Evolutionary conservation across 2,797 vertebrate species (phyloP), one percentile per base, ranked within the genome.

Genomic region (Rallus crepitans): DNA sequence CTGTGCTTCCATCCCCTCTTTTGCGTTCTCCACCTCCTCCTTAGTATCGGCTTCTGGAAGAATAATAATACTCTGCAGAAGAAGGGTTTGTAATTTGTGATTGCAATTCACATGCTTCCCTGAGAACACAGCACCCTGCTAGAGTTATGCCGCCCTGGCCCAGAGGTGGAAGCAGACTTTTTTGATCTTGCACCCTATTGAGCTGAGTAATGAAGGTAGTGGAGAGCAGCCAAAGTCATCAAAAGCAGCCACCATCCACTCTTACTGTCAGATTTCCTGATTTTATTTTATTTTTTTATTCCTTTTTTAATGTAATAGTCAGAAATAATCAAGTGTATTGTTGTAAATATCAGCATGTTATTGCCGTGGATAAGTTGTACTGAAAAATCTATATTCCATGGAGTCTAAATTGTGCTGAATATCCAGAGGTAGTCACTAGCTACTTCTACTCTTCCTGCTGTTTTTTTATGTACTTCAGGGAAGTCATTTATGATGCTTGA

Each of bases 261-360:
- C 52, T 45, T 69, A 37, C 76, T 66, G 33, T 63, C 56, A 65
- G 35, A 37, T 84, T 83, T 82, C 14, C 30, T 48, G 48, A 14
- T 18, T 35, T 52, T 47, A n/a, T n/a, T 70, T 61, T 80, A 47
- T 37, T 70, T 61, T 80, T 52, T 52, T 70, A 57, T 80, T 23
- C 21, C 30, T 86, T 75, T 83, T 83, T 80, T 89, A 88, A 37
- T 0, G 1, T 37, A 56, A n/a, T 16, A 30, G 35, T 86, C 30
- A 59, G 79, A 93, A 94, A 87, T 94, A 96, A 85, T 90, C 59
- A 87, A 76, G 37, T n/a, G 40, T 55, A 65, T 79, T 90, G 64
- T 87, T 88, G 70, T 90, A 75, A 90, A 77, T 90, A 82, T 59
- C 69, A 56, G 59, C 2, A 0, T 82, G 47, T 90, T 86, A 93